A percentile compares a stretch with the other conserved stretches of the same genome.
These are phyloP conservation scores for Ochropleura leucogaster DNA, from an alignment of 2,888 invertebrate genomes.

Conservation along the genomic window DNA sequence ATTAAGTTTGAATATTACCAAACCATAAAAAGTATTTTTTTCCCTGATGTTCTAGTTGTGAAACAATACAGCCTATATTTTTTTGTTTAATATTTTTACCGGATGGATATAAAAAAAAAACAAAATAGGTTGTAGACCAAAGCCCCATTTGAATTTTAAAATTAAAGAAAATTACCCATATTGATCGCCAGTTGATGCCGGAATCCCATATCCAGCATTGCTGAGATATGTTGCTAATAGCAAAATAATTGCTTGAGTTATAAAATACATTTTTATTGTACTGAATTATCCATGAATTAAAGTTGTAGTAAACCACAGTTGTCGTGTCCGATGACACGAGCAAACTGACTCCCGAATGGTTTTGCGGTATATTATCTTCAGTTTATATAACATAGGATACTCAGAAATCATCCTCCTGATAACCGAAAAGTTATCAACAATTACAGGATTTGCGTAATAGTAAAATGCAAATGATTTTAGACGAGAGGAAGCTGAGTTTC, in stretches of 20 bases:
- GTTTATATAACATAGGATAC: conserved; percentile 79
- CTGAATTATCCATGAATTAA: conserved; percentile 70
- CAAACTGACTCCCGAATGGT: conserved; percentile 77
- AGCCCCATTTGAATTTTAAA: background rate
- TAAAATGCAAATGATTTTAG: conserved; percentile 45
- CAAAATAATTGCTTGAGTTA: conserved; percentile 75
- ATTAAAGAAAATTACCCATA: conserved; percentile 73
- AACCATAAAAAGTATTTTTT: background rate
- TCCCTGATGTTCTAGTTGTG: background rate
- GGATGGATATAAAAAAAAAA: background rate
- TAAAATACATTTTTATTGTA: conserved; percentile 73
- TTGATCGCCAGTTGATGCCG: conserved; percentile 59
- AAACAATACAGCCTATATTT: background rate
- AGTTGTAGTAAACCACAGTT: conserved; percentile 64
- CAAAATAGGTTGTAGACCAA: background rate
- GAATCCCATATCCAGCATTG: conserved; percentile 78
- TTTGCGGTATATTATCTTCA: conserved; percentile 71
- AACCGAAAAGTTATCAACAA: conserved; percentile 68
- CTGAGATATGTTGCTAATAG: conserved; percentile 74
- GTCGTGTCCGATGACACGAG: conserved; percentile 75
- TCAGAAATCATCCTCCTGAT: conserved; percentile 76
- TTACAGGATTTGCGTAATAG: conserved; percentile 68
- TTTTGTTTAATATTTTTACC: background rate
- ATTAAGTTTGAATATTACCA: background rate
- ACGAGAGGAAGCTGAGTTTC: conserved; percentile 42